A percentile compares a stretch with the other conserved stretches of the same genome.
These are phyloP conservation scores for Himantopus leucocephalus DNA, from an alignment of 2,113 vertebrate genomes.

Conservation along the genomic window DNA sequence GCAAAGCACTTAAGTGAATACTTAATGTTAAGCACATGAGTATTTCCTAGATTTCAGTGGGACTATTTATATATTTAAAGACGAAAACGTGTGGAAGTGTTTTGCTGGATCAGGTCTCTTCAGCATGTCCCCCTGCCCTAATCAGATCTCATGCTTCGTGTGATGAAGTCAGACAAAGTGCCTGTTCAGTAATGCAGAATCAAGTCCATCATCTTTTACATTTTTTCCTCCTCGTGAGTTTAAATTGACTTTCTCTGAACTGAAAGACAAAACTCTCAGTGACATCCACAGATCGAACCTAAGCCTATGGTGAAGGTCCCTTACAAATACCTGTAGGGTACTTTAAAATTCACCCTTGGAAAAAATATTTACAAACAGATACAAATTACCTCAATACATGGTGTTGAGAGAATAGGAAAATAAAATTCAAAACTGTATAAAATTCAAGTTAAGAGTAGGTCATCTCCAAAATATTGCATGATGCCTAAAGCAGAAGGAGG, in stretches of 20 bases:
- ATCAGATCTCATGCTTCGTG: neutral
- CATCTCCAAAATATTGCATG: neutral
- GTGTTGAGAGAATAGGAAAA: neutral
- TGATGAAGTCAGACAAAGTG: neutral
- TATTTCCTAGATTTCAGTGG: slow-evolving; percentile 28
- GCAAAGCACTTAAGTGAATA: slow-evolving; percentile 52
- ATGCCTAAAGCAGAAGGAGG: neutral
- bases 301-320: neutral
- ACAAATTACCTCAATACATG: neutral
- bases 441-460: neutral
- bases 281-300: neutral
- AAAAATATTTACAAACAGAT: neutral
- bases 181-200: fast-evolving
- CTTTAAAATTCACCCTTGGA: neutral
- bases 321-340: neutral
- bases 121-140: neutral
- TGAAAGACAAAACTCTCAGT: neutral
- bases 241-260: neutral
- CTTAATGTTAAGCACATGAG: neutral
- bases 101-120: neutral
- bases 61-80: neutral
- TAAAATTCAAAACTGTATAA: neutral
- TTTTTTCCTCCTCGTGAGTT: neutral
- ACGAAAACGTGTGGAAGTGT: fast-evolving
- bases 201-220: neutral